Evolutionary conservation across 2,113 vertebrate species (phyloP).

Genomic region (Tenebrosternarchus preto): DNA sequence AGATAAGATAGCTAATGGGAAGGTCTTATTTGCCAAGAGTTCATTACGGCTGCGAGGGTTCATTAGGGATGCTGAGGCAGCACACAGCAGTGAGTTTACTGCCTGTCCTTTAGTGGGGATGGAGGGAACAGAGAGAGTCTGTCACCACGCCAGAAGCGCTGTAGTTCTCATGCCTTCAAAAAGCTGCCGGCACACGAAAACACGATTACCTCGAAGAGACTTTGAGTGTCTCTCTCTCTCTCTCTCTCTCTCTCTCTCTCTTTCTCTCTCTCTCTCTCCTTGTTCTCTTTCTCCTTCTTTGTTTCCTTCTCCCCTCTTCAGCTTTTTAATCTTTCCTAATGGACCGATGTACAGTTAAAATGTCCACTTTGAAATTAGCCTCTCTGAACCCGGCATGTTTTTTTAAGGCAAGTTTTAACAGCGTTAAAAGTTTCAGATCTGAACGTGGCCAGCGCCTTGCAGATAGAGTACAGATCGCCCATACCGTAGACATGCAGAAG

Average conservation of each 20-base stretch:
- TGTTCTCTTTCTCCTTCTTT: constrained; percentile 25
- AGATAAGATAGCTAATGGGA: constrained; percentile 49
- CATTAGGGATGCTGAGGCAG: constrained; percentile 44
- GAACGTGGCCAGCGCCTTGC: constrained; percentile 2
- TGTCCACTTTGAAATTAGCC: constrained; percentile 20
- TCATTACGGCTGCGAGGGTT: constrained; percentile 46
- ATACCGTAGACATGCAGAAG: too few species aligned
- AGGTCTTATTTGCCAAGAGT: constrained; percentile 37
- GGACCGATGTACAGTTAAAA: constrained; percentile 21
- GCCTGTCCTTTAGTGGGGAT: constrained; percentile 28
- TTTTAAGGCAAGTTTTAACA: constrained; percentile 24
- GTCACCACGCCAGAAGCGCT: constrained; percentile 37
- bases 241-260: constrained; percentile 24
- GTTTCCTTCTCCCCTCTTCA: not conserved
- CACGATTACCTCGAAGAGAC: constrained; percentile 46
- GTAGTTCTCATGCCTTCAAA: constrained; percentile 32
- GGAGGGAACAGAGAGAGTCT: constrained; percentile 18
- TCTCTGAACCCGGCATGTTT: constrained; percentile 21
- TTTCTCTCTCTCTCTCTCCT: constrained; percentile 4
- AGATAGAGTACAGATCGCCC: constrained; percentile 14
- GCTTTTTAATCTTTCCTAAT: constrained; percentile 30
- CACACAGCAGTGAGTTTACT: constrained; percentile 37
- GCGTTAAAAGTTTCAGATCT: constrained; percentile 31
- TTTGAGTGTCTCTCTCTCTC: constrained; percentile 32
- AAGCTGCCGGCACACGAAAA: constrained; percentile 46